Evolutionary conservation across 2,113 vertebrate genomes (phyloP).

Genomic region (Neotragus pygmaeus): DNA sequence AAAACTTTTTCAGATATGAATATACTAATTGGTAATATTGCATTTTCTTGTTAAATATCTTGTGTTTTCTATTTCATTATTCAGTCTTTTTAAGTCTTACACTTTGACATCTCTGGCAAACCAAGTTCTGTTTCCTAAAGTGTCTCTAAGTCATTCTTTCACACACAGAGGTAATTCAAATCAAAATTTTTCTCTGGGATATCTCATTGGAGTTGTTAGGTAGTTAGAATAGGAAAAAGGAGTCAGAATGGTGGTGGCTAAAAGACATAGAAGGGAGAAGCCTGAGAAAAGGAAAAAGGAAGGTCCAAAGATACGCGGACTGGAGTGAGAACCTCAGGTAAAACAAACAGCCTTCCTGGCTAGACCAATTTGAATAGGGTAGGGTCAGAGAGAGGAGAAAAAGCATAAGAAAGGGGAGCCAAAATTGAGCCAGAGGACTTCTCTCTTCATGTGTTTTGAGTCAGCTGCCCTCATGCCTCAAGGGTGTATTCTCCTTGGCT

Average conservation of each 20-base stretch:
- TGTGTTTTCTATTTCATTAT: background rate
- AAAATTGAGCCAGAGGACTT: background rate
- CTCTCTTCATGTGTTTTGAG: background rate
- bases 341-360: background rate
- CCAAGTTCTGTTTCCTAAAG: background rate
- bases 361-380: background rate
- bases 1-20: background rate
- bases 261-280: background rate
- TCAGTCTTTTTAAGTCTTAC: background rate
- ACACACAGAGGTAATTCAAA: background rate
- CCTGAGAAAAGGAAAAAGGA: background rate
- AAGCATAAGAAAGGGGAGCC: background rate
- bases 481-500: background rate
- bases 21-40: background rate
- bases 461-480: accelerated
- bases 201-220: background rate
- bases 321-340: background rate
- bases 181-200: background rate
- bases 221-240: background rate
- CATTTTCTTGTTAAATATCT: background rate
- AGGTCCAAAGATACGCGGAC: accelerated
- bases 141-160: background rate
- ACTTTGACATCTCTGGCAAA: background rate
- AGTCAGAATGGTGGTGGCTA: background rate
- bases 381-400: background rate